Evolutionary conservation across 2,113 vertebrate genomes (phyloP).

Genomic region (Leucosticte australis): DNA sequence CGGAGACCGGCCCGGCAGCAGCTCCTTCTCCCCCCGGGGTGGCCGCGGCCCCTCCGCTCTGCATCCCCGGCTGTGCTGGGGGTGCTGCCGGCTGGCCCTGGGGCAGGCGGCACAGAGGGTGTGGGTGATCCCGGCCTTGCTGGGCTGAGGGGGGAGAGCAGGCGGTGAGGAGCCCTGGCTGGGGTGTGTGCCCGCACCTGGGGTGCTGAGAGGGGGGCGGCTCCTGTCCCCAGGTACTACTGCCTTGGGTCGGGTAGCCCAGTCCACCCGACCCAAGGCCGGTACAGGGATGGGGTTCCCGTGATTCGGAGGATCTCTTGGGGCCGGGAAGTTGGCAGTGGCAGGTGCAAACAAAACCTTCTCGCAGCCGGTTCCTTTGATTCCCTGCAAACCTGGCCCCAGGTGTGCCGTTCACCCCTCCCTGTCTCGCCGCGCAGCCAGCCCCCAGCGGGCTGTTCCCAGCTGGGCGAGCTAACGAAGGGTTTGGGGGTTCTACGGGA

Average conservation of each 20-base stretch:
- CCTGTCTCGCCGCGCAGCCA: not conserved
- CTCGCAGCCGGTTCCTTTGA: not conserved
- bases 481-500: not conserved
- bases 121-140: not conserved
- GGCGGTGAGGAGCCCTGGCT: not conserved
- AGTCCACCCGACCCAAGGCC: accelerated
- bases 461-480: not conserved
- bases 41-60: not conserved
- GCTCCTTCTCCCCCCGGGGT: not conserved
- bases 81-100: not conserved
- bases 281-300: not conserved
- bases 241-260: not conserved
- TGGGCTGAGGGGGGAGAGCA: not conserved
- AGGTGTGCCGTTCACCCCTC: not conserved
- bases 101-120: not conserved
- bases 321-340: not conserved
- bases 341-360: slow-evolving; percentile 24
- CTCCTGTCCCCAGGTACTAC: not conserved
- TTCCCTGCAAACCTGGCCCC: not conserved
- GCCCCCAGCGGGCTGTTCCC: not conserved
- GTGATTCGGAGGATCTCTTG: accelerated
- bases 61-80: not conserved
- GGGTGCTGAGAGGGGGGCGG: not conserved
- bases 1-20: not conserved
- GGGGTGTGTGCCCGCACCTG: not conserved